phyloP scores from a whole-genome alignment of 1,140 invertebrate genomes.

The Drosophila sproati region DNA sequence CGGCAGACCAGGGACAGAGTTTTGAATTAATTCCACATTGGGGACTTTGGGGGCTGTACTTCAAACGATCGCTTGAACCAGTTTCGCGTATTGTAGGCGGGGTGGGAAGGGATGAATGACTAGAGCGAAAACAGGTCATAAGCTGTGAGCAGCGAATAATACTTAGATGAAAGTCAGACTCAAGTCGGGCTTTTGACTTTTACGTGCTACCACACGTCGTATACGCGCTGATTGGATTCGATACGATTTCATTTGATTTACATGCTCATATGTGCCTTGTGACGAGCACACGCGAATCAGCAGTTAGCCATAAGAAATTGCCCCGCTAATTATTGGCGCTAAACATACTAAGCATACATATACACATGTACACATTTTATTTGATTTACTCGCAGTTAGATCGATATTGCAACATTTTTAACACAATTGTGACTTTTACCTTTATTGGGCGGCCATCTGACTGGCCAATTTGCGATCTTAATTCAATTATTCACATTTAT shows the following conservation, averaged over 20 bases:
- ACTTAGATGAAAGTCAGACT: conserved; percentile 28
- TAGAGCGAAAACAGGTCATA: conserved; percentile 58
- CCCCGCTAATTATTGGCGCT: conserved; percentile 55
- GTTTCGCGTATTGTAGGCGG: conserved; percentile 4
- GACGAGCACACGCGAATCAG: conserved; percentile 18
- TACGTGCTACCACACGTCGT: conserved; percentile 58
- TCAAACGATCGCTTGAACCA: conserved; percentile 18
- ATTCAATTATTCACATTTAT: too few species aligned
- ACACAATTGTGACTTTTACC: conserved; percentile 13
- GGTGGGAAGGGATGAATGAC: background rate
- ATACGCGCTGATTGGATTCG: conserved; percentile 64
- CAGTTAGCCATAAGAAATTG: conserved; percentile 36
- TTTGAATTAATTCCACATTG: conserved; percentile 11
- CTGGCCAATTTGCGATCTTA: too few species aligned
- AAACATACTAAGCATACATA: conserved; percentile 20
- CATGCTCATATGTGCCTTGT: conserved; percentile 67
- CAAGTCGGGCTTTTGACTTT: conserved; percentile 37
- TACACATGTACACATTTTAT: background rate
- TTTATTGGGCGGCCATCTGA: background rate
- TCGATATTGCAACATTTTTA: conserved; percentile 17
- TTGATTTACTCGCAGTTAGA: background rate
- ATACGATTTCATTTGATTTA: conserved; percentile 79
- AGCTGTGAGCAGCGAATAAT: conserved; percentile 41
- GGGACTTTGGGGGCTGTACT: conserved; percentile 12
- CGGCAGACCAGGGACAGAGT: conserved; percentile 10